phyloP scores from a whole-genome alignment of 1,140 invertebrate species.

The Asbolus verrucosus region DNA sequence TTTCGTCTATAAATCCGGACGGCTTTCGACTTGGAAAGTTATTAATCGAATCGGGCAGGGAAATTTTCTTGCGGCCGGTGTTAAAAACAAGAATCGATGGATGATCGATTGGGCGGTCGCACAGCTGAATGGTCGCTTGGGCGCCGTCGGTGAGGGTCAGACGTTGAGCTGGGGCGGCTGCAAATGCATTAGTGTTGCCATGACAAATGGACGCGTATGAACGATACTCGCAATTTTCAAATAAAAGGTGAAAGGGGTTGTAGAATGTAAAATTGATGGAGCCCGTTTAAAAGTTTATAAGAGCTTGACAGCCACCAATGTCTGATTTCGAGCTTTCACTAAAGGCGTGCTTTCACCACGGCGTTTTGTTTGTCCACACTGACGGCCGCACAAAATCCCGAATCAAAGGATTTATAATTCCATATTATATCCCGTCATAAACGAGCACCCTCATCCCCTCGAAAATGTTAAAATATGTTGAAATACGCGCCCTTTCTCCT shows the following conservation, averaged over 20 bases:
- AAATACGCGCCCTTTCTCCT: too few relatives aligned
- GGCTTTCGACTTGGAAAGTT: constrained; percentile 22
- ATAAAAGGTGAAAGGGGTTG: constrained; percentile 24
- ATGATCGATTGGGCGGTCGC: constrained; percentile 5
- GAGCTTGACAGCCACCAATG: constrained; percentile 3
- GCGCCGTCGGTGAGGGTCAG: constrained; percentile 13
- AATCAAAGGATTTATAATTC: too few relatives aligned
- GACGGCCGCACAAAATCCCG: too few relatives aligned
- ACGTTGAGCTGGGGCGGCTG: neutral
- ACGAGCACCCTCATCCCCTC: too few relatives aligned
- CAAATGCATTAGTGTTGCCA: constrained; percentile 16
- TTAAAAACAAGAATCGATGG: constrained; percentile 32
- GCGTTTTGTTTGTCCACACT: too few relatives aligned
- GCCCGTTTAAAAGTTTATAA: constrained; percentile 15
- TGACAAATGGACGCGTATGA: constrained; percentile 32
- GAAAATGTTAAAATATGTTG: too few relatives aligned
- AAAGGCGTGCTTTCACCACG: too few relatives aligned
- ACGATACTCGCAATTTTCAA: constrained; percentile 5
- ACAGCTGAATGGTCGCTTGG: constrained; percentile 10
- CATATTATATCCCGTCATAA: too few relatives aligned
- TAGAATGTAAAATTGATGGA: constrained; percentile 26
- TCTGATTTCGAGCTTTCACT: too few relatives aligned
- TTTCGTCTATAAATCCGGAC: constrained; percentile 17
- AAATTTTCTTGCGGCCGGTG: constrained; percentile 3
- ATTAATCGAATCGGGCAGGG: constrained; percentile 27